These are phyloP conservation scores for Melangyna quadrimaculata DNA, from an alignment of 2,888 invertebrate genomes.

Conservation along the genomic window DNA sequence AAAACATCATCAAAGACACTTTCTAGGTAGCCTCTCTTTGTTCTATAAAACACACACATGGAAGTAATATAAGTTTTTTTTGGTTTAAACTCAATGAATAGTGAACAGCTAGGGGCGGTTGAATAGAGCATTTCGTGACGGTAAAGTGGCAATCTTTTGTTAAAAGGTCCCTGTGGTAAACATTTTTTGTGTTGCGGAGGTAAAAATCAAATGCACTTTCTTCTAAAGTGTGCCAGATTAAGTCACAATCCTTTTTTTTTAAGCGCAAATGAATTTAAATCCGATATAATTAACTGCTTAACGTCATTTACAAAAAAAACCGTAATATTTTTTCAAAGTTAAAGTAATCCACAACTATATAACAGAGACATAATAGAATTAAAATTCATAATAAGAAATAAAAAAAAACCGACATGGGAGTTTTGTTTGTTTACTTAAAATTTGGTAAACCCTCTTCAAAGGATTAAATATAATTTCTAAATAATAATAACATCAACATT, in stretches of 20 bases:
- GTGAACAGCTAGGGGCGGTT: conserved; percentile 31
- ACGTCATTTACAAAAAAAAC: conserved; percentile 12
- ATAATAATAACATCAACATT: conserved; percentile 63
- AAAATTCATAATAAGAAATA: conserved; percentile 18
- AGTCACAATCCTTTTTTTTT: conserved; percentile 13
- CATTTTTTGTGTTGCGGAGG: neutral
- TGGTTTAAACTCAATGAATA: neutral
- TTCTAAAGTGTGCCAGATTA: conserved; percentile 45
- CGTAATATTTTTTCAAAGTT: neutral
- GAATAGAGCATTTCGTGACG: conserved; percentile 32
- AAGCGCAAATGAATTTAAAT: conserved; percentile 28
- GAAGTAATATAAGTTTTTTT: conserved; percentile 30
- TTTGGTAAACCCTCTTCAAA: conserved; percentile 45
- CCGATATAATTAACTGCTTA: conserved; percentile 47
- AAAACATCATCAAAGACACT: neutral
- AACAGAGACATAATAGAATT: conserved; percentile 44
- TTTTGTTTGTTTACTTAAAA: conserved; percentile 46
- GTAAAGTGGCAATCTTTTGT: conserved; percentile 43
- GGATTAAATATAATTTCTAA: conserved; percentile 57
- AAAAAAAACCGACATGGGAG: conserved; percentile 37
- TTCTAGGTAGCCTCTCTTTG: conserved; percentile 28
- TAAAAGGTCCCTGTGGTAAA: neutral
- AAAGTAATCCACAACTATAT: conserved; percentile 25
- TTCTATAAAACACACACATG: neutral
- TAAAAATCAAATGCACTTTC: neutral